Conservation (phyloP, 2,113 vertebrate genomes). For the Protomyctophum bolini region DNA sequence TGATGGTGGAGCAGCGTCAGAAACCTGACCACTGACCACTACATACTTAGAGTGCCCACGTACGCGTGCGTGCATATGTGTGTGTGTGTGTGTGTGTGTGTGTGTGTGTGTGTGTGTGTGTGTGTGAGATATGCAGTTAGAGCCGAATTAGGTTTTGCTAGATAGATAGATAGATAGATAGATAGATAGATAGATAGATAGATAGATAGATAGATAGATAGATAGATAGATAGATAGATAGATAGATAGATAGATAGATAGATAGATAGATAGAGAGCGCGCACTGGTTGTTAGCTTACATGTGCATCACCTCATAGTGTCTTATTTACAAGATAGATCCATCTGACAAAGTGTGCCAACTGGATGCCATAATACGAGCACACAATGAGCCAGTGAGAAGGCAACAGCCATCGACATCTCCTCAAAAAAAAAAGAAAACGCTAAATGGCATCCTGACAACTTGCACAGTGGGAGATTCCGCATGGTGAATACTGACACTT, state of each 20-base stretch:
- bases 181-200: background rate
- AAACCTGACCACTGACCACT: no score
- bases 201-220: background rate
- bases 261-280: no score
- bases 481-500: no score
- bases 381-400: constrained; percentile 1
- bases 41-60: background rate
- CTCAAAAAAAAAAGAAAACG: background rate
- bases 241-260: background rate
- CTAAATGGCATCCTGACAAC: no score
- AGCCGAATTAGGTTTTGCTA: background rate
- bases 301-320: background rate
- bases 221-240: background rate
- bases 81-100: background rate
- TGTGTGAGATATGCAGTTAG: background rate
- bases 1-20: no score
- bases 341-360: background rate
- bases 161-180: background rate
- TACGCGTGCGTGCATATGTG: background rate
- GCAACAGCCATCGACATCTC: background rate
- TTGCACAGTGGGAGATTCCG: no score
- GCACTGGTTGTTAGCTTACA: background rate
- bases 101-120: background rate
- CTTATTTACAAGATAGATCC: background rate
- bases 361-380: background rate